Conservation (phyloP, 2,888 invertebrate genomes). For the Marronus borbonicus region DNA sequence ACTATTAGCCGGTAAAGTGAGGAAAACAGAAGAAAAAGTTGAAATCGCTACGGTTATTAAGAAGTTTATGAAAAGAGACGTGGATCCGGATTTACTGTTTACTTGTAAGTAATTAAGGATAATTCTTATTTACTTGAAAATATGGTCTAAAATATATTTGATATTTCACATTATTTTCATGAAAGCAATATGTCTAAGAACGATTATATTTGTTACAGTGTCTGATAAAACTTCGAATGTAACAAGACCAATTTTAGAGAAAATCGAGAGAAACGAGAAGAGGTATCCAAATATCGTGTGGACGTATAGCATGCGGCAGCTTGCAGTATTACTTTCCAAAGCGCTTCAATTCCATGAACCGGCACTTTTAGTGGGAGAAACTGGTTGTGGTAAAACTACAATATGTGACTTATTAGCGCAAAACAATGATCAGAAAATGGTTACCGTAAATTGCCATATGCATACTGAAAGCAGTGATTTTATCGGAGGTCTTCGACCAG, state of each 20-base stretch:
- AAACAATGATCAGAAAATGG: conserved; percentile 77
- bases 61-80: conserved; percentile 84
- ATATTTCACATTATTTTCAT: too few species aligned
- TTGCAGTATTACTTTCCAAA: conserved; percentile 85
- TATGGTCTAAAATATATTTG: too few species aligned
- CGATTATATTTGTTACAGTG: conserved; percentile 64
- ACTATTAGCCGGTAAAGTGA: conserved; percentile 92
- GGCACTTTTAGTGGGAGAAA: conserved; percentile 95
- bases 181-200: too few species aligned
- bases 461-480: conserved; percentile 99
- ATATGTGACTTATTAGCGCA: conserved; percentile 91
- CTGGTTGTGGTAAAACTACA: conserved; percentile 98
- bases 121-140: too few species aligned
- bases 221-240: conserved; percentile 82
- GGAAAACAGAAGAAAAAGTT: conserved; percentile 85
- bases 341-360: conserved; percentile 95
- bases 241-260: conserved; percentile 80
- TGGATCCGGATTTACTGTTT: conserved; percentile 82
- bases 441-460: conserved; percentile 97
- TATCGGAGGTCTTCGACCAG: conserved; percentile 94
- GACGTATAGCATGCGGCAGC: conserved; percentile 92
- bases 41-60: conserved; percentile 87
- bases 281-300: conserved; percentile 90
- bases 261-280: conserved; percentile 73
- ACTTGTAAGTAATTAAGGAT: conserved; percentile 69